Base-by-base conservation (phyloP, 2,113 vertebrate species). In the Gopherus evgoodei region DNA sequence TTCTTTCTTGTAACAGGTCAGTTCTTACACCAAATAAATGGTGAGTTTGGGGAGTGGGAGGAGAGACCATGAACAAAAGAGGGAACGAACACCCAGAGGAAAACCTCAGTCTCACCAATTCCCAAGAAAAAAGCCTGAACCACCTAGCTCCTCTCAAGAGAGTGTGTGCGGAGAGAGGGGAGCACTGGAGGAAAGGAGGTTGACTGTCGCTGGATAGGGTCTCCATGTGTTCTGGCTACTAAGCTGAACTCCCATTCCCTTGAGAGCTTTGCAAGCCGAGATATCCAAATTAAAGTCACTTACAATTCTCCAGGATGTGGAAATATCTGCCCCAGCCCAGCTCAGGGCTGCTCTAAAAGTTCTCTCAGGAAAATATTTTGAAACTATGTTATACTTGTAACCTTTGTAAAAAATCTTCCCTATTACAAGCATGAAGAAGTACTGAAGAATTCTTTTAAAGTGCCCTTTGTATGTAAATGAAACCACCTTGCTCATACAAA, bases 71-170 rank as follows among this genome's bases (percentile, higher is more conserved):
- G n/a, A 44, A 21, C 22, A 21, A 42, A 69, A 44, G 22, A 53
- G 50, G 11, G 47, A 49, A 44, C 44, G 44, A 10, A 49, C 5
- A 91, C 42, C 78, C 27, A 49, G 87, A 25, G 42, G 21, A 62
- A 88, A 62, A 5, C 7, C 52, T 4, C 8, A 35, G 11, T 17
- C 69, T 42, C 31, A 12, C 14, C 19, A 0, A 0, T 12, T 79
- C 82, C 19, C 25, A 27, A 38, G 83, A 89, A 83, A 31, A 49
- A 31, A 93, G 35, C 22, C 42, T 90, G 8, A 84, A 89, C 31
- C 72, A 16, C 54, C 22, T 47, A 2, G 2, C 3, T 79, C 83
- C 35, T 62, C 1, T 16, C 42, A 35, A 0, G 1, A 21, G 0
- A 24, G 31, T 10, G n/a, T 38, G 19, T 21, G 35, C 2, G 6